phyloP scores from a whole-genome alignment of 2,113 vertebrate species.

The Lasiurus cinereus region DNA sequence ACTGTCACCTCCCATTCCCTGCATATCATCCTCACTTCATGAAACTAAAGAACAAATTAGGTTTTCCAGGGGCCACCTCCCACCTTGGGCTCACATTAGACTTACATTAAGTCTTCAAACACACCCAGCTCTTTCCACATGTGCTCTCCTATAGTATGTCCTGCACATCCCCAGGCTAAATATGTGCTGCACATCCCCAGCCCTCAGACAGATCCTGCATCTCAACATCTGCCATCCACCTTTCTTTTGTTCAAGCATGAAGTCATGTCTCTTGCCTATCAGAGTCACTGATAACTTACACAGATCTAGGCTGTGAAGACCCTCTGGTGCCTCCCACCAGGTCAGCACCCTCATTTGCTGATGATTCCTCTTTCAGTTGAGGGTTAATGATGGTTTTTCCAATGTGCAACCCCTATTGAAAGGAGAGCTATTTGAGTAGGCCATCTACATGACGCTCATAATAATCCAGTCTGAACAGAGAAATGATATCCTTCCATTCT shows the following conservation, averaged over 20 bases:
- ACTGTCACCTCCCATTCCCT: neutral
- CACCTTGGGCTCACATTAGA: neutral
- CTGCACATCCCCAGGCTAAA: neutral
- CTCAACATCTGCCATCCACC: neutral
- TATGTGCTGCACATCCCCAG: neutral
- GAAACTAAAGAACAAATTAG: conserved; percentile 7
- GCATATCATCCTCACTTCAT: neutral
- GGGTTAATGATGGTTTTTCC: neutral
- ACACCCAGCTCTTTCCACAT: neutral
- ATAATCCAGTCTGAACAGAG: neutral
- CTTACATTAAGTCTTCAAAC: neutral
- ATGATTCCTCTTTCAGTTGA: neutral
- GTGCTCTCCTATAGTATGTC: neutral
- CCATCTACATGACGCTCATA: neutral
- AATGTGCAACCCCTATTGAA: neutral
- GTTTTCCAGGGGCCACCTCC: neutral
- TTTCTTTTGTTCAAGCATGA: neutral
- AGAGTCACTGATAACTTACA: neutral
- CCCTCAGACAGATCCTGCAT: neutral
- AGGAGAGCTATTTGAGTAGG: neutral
- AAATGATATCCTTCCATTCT: neutral
- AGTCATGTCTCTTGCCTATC: neutral
- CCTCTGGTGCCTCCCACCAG: neutral
- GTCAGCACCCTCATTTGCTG: neutral
- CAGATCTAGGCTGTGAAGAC: neutral